phyloP scores from a whole-genome alignment of 2,888 invertebrate species.

The Monopis laevigella region DNA sequence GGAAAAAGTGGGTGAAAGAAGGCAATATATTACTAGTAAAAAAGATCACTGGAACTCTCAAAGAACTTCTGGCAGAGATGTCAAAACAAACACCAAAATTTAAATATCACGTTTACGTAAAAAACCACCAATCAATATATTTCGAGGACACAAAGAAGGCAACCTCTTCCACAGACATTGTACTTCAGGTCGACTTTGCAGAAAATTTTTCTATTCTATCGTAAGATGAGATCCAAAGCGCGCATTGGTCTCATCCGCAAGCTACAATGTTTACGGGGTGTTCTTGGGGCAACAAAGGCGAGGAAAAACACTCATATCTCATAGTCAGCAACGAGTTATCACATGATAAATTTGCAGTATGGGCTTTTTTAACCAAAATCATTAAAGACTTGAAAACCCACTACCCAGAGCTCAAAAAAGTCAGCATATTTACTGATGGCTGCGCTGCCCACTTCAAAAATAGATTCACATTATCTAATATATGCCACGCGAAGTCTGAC shows the following conservation, averaged over 20 bases:
- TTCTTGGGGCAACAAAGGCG: conserved; percentile 8
- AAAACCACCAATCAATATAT: conserved; percentile 3
- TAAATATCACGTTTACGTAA: conserved; percentile 9
- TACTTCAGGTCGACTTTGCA: conserved; percentile 13
- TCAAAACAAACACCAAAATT: conserved; percentile 9
- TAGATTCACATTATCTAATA: conserved; percentile 12
- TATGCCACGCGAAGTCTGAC: conserved; percentile 12
- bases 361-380: conserved; percentile 11
- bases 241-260: conserved; percentile 14
- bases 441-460: conserved; percentile 18
- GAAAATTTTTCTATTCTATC: conserved; percentile 12
- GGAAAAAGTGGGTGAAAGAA: conserved; percentile 6
- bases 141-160: conserved; percentile 4
- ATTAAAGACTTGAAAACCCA: conserved; percentile 13
- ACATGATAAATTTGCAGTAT: conserved; percentile 12
- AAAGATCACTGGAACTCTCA: neutral
- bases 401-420: conserved; percentile 10
- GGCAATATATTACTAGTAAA: neutral
- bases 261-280: conserved; percentile 14
- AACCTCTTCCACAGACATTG: neutral
- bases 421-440: conserved; percentile 14
- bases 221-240: conserved; percentile 16
- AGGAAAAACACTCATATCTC: neutral
- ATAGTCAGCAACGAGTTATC: conserved; percentile 13
- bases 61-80: conserved; percentile 9